phyloP scores from a whole-genome alignment of 2,888 invertebrate species.

The Helleia helle region DNA sequence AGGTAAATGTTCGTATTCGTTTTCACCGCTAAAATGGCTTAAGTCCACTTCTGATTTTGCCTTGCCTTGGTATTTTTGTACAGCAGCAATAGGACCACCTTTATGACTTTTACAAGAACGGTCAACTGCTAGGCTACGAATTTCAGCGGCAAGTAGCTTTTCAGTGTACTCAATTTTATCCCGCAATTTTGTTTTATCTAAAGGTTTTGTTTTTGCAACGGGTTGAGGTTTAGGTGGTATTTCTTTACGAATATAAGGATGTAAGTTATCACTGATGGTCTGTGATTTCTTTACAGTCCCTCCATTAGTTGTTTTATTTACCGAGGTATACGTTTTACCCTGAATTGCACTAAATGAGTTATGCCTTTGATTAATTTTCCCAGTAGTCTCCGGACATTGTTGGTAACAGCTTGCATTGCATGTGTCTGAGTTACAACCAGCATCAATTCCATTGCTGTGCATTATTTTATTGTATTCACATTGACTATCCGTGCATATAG shows the following conservation, averaged over 20 bases:
- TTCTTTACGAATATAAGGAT: slow-evolving; percentile 70
- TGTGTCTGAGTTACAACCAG: slow-evolving; percentile 58
- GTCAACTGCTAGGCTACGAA: slow-evolving; percentile 54
- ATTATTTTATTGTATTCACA: slow-evolving; percentile 65
- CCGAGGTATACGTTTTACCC: slow-evolving; percentile 46
- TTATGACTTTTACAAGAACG: slow-evolving; percentile 52
- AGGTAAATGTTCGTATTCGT: slow-evolving; percentile 82
- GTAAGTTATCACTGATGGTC: slow-evolving; percentile 59
- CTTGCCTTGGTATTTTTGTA: slow-evolving; percentile 59
- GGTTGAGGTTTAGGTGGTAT: slow-evolving; percentile 39
- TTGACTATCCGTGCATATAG: slow-evolving; percentile 67
- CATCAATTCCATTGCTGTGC: slow-evolving; percentile 58
- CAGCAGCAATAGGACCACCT: slow-evolving; percentile 32
- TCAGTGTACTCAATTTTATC: slow-evolving; percentile 67
- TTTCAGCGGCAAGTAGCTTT: slow-evolving; percentile 65
- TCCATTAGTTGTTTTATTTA: slow-evolving; percentile 41
- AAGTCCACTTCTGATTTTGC: slow-evolving; percentile 76
- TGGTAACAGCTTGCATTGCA: slow-evolving; percentile 58
- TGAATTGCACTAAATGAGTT: slow-evolving; percentile 65
- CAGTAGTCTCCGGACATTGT: slow-evolving; percentile 44
- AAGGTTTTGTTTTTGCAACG: slow-evolving; percentile 34
- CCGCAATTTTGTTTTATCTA: slow-evolving; percentile 49
- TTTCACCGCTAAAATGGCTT: slow-evolving; percentile 67
- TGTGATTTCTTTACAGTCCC: slow-evolving; percentile 61
- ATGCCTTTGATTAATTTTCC: slow-evolving; percentile 56